Conservation (phyloP, 2,797 vertebrate genomes). For the Gobio occitaniae region DNA sequence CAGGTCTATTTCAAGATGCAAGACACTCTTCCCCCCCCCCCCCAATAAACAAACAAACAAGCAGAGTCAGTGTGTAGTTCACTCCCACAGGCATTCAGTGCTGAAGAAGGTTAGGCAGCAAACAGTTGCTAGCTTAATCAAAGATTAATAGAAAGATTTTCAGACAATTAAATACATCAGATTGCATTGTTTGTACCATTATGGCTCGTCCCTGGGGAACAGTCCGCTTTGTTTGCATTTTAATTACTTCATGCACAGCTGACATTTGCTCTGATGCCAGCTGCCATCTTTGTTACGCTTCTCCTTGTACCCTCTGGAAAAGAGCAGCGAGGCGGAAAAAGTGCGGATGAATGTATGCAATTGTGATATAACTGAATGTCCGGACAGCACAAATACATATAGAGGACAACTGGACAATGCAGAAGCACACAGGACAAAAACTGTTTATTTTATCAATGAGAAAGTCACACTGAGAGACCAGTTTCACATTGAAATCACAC, state of each 20-base stretch:
- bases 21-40: neutral
- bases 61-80: conserved; percentile 15
- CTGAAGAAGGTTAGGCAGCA: conserved; percentile 54
- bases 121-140: conserved; percentile 77
- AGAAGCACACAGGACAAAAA: neutral
- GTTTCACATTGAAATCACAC: neutral
- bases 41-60: conserved; percentile 74
- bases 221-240: conserved; percentile 68
- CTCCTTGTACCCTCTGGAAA: conserved; percentile 27
- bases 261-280: conserved; percentile 57
- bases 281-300: conserved; percentile 40
- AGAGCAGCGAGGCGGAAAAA: conserved; percentile 10
- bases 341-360: conserved; percentile 1
- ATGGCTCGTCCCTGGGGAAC: conserved; percentile 66
- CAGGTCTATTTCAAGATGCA: conserved; percentile 1
- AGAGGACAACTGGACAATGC: neutral
- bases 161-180: conserved; percentile 77
- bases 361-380: conserved; percentile 17
- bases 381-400: neutral
- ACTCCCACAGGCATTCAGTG: conserved; percentile 48
- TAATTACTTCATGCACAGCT: conserved; percentile 66
- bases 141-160: conserved; percentile 75
- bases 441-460: neutral
- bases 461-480: neutral
- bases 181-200: conserved; percentile 74